Evolutionary conservation across 2,113 vertebrate species (phyloP), one percentile per base, ranked within the genome.

Genomic region (Coturnix japonica): DNA sequence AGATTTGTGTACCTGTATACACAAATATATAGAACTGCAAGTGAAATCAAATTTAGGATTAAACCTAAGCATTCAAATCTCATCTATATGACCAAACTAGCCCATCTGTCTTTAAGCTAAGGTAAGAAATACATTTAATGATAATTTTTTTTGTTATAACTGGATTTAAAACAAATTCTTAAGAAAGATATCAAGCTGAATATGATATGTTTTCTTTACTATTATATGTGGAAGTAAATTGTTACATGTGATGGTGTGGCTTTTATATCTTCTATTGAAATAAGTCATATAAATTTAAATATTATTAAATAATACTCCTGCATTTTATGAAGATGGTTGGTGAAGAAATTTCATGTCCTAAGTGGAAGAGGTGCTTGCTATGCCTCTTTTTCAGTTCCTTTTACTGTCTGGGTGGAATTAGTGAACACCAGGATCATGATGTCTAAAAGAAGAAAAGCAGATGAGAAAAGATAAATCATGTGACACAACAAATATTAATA

Each of bases 361-460:
- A 81, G 46, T 23, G 43, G 33, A 86, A 65, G 56, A 18, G 44
- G 7, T 23, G 73, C 51, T 53, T 97, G 41, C 64, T 87, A 63
- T 85, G 57, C 16, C 31, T 74, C 88, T 19, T 53, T 54, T 95
- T 88, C 84, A 94, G 54, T 73, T 96, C 85, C 53, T 70, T 85
- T 94, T 73, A 82, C 76, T 60, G 76, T 91, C n/a, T 76, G 67
- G 88, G 69, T 47, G 25, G 89, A 96, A 95, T 61, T 78, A 77
- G 53, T 72, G 54, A 80, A 84, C 46, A 89, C 81, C 78, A 77
- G 82, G 56, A 63, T 41, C 44, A 75, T 31, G 22, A 86, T 46
- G 28, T 73, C 30, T 81, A 41, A 85, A 91, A 60, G 86, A 64
- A 96, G 87, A 12, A 30, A 65, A 79, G 49, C 21, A 65, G 39